Conservation (phyloP, 2,113 vertebrate species). For the Clinocottus analis region DNA sequence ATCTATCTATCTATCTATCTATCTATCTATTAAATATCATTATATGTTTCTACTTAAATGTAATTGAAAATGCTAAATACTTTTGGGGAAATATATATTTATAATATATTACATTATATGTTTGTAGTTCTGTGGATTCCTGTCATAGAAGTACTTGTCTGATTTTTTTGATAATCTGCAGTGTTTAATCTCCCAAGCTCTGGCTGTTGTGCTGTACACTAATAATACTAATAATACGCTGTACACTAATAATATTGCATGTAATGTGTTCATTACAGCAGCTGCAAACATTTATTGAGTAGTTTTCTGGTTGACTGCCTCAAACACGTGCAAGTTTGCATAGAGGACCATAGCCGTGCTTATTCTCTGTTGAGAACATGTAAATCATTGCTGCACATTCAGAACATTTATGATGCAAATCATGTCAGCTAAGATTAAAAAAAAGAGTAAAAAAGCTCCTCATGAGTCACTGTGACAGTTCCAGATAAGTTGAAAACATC, state of each 20-base stretch:
- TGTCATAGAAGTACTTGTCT: background rate
- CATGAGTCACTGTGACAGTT: background rate
- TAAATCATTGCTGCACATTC: background rate
- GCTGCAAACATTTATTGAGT: background rate
- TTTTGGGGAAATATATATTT: too few species aligned
- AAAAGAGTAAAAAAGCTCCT: background rate
- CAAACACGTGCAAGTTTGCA: slow-evolving; percentile 10
- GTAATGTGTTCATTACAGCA: background rate
- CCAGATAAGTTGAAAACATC: background rate
- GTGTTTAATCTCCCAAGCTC: background rate
- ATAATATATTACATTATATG: too few species aligned
- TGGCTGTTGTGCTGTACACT: too few species aligned
- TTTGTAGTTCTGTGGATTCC: too few species aligned
- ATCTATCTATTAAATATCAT: too few species aligned
- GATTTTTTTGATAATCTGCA: too few species aligned
- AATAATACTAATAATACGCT: too few species aligned
- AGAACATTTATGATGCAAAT: slow-evolving; percentile 28
- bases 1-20: too few species aligned
- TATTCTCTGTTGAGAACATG: background rate
- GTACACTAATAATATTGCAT: background rate
- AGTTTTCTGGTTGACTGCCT: background rate
- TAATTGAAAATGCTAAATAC: too few species aligned
- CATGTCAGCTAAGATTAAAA: background rate
- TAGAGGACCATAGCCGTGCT: background rate
- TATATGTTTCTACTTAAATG: too few species aligned